Percentiles rank a stretch among this genome's conserved stretches.
Evolutionary conservation across 2,797 vertebrate genomes (phyloP).

Genomic region (Rhinichthys osculus): DNA sequence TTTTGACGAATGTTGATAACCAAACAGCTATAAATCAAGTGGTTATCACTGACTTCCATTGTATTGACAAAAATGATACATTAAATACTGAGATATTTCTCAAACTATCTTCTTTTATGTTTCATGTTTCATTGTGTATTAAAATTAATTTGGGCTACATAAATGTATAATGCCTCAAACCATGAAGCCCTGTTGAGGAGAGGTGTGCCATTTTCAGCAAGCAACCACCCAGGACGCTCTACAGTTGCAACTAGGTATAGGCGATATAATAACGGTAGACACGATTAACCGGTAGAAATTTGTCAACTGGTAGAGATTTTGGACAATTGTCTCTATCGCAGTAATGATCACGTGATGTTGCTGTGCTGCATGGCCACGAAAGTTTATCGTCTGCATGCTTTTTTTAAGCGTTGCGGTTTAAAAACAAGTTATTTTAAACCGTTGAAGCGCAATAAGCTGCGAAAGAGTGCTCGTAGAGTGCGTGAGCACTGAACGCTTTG

Average conservation of each 20-base stretch:
- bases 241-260: neutral
- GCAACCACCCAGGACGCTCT: neutral
- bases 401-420: too few relatives aligned
- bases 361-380: too few relatives aligned
- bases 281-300: neutral
- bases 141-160: neutral
- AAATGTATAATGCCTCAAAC: neutral
- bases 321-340: neutral
- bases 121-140: too few relatives aligned
- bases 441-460: neutral
- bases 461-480: neutral
- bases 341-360: too few relatives aligned
- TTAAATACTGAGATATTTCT: neutral
- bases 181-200: neutral
- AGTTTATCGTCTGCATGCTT: too few relatives aligned
- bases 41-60: neutral
- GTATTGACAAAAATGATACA: neutral
- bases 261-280: neutral
- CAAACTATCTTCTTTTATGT: neutral
- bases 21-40: neutral
- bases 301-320: neutral
- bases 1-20: neutral
- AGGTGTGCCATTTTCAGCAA: neutral
- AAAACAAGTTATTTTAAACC: too few relatives aligned
- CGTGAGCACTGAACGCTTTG: neutral